A percentile compares a stretch with the other conserved stretches of the same genome.
Conservation (phyloP, 1,140 invertebrate species). For the Aphelinus atriplicis region DNA sequence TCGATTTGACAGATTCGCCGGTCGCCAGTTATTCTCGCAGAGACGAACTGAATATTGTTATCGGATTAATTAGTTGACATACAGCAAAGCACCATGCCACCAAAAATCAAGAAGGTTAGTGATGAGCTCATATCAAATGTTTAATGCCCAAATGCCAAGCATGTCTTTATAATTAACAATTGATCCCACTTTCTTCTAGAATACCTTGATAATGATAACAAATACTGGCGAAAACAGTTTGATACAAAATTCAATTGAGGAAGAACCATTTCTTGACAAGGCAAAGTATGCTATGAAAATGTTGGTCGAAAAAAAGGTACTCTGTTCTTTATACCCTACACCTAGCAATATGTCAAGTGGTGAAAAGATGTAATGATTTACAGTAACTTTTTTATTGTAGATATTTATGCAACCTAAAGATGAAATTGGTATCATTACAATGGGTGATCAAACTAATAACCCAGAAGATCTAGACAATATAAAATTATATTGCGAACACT, state of each 20-base stretch:
- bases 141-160: not conserved
- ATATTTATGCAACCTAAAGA: constrained; percentile 50
- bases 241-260: constrained; percentile 13
- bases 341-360: no score
- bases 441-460: constrained; percentile 43
- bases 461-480: constrained; percentile 15
- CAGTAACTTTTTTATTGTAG: constrained; percentile 26
- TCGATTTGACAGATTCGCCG: no score
- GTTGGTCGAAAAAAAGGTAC: constrained; percentile 49
- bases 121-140: not conserved
- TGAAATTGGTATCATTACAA: constrained; percentile 51
- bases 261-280: constrained; percentile 45
- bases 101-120: constrained; percentile 34
- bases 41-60: no score
- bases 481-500: constrained; percentile 30
- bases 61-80: not conserved
- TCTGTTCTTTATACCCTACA: no score
- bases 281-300: constrained; percentile 44
- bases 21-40: no score
- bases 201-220: constrained; percentile 41
- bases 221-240: constrained; percentile 41
- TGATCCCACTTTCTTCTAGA: constrained; percentile 35
- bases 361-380: not conserved
- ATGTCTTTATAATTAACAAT: not conserved
- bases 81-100: constrained; percentile 19